phyloP scores from a whole-genome alignment of 2,888 invertebrate species.

The Lithophane semibrunnea region DNA sequence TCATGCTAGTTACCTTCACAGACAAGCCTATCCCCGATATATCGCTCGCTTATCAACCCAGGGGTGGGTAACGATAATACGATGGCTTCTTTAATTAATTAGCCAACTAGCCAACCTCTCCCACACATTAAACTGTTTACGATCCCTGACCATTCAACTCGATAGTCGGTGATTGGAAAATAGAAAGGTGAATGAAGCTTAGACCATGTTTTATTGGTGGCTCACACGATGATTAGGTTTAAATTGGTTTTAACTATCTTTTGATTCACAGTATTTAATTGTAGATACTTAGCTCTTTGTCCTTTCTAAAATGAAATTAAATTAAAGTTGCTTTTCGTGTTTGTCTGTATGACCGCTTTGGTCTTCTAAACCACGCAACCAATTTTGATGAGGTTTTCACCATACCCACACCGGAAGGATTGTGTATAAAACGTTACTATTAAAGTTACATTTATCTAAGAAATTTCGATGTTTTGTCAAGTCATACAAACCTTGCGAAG shows the following conservation, averaged over 20 bases:
- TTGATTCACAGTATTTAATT: too few relatives aligned
- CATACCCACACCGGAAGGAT: too few relatives aligned
- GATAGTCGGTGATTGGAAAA: conserved; percentile 66
- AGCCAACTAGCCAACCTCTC: conserved; percentile 81
- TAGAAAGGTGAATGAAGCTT: conserved; percentile 57
- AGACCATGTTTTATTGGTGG: conserved; percentile 51
- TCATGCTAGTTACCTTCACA: conserved; percentile 18
- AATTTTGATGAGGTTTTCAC: too few relatives aligned
- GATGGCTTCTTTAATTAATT: conserved; percentile 86
- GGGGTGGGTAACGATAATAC: conserved; percentile 82
- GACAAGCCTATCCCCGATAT: conserved; percentile 66
- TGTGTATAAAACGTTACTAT: too few relatives aligned
- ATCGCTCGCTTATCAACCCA: conserved; percentile 68
- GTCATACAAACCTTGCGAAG: too few relatives aligned
- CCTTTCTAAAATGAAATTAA: too few relatives aligned
- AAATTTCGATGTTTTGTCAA: too few relatives aligned
- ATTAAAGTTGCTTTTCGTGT: too few relatives aligned
- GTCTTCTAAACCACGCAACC: too few relatives aligned
- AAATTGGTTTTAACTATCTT: conserved; percentile 1
- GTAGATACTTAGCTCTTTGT: too few relatives aligned
- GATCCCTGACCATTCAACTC: conserved; percentile 71
- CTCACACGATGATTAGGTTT: conserved; percentile 44
- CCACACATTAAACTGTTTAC: conserved; percentile 88
- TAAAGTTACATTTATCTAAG: too few relatives aligned
- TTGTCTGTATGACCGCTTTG: too few relatives aligned